Evolutionary conservation across 2,797 vertebrate genomes (phyloP).

Genomic region (Vireo griseus): DNA sequence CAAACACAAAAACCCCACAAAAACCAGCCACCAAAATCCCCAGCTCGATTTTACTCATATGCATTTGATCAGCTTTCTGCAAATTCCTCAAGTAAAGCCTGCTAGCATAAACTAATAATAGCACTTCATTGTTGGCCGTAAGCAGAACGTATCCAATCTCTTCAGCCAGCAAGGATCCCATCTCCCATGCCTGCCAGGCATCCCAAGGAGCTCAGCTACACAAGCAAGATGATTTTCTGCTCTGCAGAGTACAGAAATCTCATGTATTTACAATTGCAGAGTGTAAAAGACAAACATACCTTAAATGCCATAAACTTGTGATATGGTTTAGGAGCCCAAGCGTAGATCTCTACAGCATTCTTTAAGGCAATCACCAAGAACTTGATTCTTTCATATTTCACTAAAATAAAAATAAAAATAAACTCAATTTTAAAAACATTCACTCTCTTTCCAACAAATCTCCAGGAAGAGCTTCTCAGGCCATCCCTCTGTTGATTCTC

Average conservation of each 20-base stretch:
- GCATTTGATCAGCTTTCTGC: neutral
- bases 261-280: neutral
- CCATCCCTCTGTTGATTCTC: neutral
- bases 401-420: constrained; percentile 76
- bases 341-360: constrained; percentile 97
- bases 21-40: neutral
- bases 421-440: neutral
- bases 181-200: neutral
- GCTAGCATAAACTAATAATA: neutral
- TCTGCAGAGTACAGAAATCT: neutral
- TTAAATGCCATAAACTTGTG: constrained; percentile 99
- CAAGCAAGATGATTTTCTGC: neutral
- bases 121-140: neutral
- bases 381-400: constrained; percentile 98
- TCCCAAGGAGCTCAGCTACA: neutral
- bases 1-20: neutral
- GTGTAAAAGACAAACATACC: constrained; percentile 73
- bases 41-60: neutral
- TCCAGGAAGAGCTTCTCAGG: neutral
- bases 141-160: neutral
- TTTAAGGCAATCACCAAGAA: constrained; percentile 98
- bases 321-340: constrained; percentile 98
- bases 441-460: neutral
- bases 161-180: neutral
- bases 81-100: neutral